These are phyloP conservation scores for Drosophila yooni DNA, from an alignment of 2,888 invertebrate genomes.

Conservation along the genomic window DNA sequence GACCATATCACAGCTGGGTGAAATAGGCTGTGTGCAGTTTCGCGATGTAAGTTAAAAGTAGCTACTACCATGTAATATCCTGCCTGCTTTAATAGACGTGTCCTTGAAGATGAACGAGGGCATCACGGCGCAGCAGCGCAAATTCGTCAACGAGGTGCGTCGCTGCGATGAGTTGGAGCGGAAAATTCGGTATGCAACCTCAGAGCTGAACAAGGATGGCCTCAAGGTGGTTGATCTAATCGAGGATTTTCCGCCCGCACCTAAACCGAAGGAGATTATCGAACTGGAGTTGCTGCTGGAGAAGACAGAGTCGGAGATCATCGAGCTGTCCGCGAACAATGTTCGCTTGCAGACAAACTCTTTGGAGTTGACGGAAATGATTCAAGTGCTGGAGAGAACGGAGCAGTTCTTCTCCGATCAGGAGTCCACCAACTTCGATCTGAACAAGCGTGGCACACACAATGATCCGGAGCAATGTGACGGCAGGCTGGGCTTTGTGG, in stretches of 20 bases:
- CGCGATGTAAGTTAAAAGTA: conserved; percentile 91
- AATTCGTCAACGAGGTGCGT: conserved; percentile 93
- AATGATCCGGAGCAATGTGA: conserved; percentile 86
- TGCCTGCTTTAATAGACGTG: background rate
- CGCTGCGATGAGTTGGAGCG: conserved; percentile 94
- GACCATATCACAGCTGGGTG: conserved; percentile 96
- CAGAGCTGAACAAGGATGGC: conserved; percentile 90
- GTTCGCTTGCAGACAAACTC: conserved; percentile 96
- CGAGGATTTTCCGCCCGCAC: conserved; percentile 88
- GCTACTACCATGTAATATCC: background rate
- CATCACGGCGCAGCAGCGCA: conserved; percentile 92
- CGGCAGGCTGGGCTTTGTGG: conserved; percentile 89
- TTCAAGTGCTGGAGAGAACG: conserved; percentile 95
- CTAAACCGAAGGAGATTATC: conserved; percentile 91
- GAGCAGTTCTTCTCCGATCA: conserved; percentile 86
- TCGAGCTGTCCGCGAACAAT: conserved; percentile 96
- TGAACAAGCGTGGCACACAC: conserved; percentile 90
- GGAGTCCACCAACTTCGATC: conserved; percentile 78
- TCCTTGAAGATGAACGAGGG: conserved; percentile 89
- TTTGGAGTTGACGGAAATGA: conserved; percentile 95
- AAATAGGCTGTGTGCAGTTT: conserved; percentile 96
- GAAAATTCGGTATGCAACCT: conserved; percentile 91
- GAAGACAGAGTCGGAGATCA: conserved; percentile 96
- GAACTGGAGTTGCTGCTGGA: conserved; percentile 94
- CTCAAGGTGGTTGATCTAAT: conserved; percentile 90